Base-by-base conservation (phyloP, 2,797 vertebrate species). In the Parauchenoglanis punctatus region DNA sequence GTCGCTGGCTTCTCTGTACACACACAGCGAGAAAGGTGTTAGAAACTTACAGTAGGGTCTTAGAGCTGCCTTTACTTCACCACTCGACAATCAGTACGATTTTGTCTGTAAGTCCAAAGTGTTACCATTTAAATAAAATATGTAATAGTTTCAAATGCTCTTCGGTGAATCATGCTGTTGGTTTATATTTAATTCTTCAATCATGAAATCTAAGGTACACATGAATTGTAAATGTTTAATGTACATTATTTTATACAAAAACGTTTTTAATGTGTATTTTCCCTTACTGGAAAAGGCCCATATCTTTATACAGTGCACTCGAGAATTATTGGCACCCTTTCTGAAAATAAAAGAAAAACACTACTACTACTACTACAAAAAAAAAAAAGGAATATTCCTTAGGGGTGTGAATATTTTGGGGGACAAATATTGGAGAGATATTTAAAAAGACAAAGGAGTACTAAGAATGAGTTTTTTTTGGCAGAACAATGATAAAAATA, bases 1-100 rank as follows among this genome's bases (percentile, higher is more conserved):
- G 94, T 93, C 0, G 95, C 92, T 7, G 99, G 98, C 83, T 93
- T 97, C 89, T 98, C 99, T 99, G 93, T 83, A 89, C 85, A 88
- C 73, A 76, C 73, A 76, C 46, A 20, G 4, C 2, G 12, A 81
- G 35, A n/a, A 63, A n/a, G 25, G 59, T 18, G 59, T 49, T 2
- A 58, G 18, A n/a, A 54, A 54, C 18, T 54, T 10, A 54, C 17
- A 28, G n/a, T 54, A 7, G 75, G 15, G 11, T 52, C 12, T n/a
- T 15, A n/a, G 12, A 28, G 25, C 46, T 77, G n/a, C n/a, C n/a
- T 52, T 28, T 52, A 28, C 28, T 52, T 54, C 25, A 76, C 3
- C 7, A 44, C 5, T n/a, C 72, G 25, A 46, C 70, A 46, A 46
- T 25, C 10, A 46, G 25, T 25, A 73, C 5, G 2, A 46, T 6